Conservation (phyloP, 1,140 invertebrate genomes). For the Drosophila kohkoa region DNA sequence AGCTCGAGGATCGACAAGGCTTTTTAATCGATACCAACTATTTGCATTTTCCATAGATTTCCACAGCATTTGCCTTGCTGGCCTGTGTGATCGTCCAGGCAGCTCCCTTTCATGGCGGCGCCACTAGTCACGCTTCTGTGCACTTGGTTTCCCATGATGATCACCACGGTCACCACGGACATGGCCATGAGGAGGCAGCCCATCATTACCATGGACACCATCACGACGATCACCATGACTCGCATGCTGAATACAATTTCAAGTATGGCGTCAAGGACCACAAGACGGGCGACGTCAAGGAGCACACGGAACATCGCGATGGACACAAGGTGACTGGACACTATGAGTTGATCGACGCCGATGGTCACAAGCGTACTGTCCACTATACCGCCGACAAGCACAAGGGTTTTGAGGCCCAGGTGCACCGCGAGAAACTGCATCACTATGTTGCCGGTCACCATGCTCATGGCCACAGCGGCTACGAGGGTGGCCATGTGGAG, state of each 20-base stretch:
- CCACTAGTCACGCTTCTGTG: constrained; percentile 74
- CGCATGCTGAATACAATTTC: constrained; percentile 76
- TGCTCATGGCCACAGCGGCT: constrained; percentile 71
- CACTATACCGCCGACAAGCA: constrained; percentile 84
- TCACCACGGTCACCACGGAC: constrained; percentile 49
- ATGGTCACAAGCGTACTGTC: constrained; percentile 84
- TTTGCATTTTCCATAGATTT: constrained; percentile 40
- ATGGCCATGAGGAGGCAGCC: constrained; percentile 7
- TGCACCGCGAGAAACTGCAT: constrained; percentile 83
- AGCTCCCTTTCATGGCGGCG: constrained; percentile 66
- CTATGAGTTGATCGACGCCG: constrained; percentile 84
- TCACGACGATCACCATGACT: constrained; percentile 62
- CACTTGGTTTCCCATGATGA: constrained; percentile 70
- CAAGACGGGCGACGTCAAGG: constrained; percentile 76
- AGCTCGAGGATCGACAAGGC: background rate
- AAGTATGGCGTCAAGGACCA: constrained; percentile 74
- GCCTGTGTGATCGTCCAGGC: constrained; percentile 50
- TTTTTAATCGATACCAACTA: background rate
- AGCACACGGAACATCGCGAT: constrained; percentile 65
- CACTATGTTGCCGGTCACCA: constrained; percentile 73
- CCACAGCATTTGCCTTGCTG: constrained; percentile 56
- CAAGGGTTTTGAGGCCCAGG: constrained; percentile 84
- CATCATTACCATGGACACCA: constrained; percentile 55
- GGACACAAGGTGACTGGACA: constrained; percentile 82
- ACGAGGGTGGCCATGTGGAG: constrained; percentile 67